Base-by-base conservation (phyloP, 2,797 vertebrate genomes). In the Nasua narica region DNA sequence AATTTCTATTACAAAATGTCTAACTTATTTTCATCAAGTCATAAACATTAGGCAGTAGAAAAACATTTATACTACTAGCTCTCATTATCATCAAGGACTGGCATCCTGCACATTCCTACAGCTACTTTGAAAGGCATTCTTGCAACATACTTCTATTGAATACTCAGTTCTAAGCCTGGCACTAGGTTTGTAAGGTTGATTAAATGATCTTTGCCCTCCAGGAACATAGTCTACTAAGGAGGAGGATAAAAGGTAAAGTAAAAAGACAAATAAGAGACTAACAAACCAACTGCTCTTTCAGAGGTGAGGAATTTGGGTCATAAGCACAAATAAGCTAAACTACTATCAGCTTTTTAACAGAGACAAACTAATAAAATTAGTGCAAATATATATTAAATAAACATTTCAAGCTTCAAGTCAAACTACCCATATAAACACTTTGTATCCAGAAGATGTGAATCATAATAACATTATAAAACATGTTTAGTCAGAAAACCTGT, bases 381-480 rank as follows among this genome's bases (percentile, higher is more conserved):
- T 32, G 52, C 16, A 84, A 19, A 81, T 50, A 56, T 6, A 69
- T 23, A 70, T 54, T 96, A 70, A 97, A 78, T 37, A 74, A 74
- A 18, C 72, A 87, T 79, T 79, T 76, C 82, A 92, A 93, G n/a
- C 62, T 91, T 82, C 62, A 69, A n/a, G 11, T 85, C 74, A 81
- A 92, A 93, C 54, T 84, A 40, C 7, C 27, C 16, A 5, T 21
- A n/a, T 40, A 94, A 85, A 92, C 54, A 87, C 32, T 87, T 18
- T 52, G 54, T 84, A 88, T 90, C 54, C 81, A 70, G 16, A 79
- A 97, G 72, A 86, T 70, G 12, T 58, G 92, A 94, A 90, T 89
- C 84, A 90, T 0, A 35, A 37, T 48, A 89, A 76, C 60, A 91
- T 67, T 82, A 76, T 58, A 79, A 91, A 97, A 95, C 58, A 65